phyloP scores from a whole-genome alignment of 2,113 vertebrate genomes.

The Pithys albifrons region DNA sequence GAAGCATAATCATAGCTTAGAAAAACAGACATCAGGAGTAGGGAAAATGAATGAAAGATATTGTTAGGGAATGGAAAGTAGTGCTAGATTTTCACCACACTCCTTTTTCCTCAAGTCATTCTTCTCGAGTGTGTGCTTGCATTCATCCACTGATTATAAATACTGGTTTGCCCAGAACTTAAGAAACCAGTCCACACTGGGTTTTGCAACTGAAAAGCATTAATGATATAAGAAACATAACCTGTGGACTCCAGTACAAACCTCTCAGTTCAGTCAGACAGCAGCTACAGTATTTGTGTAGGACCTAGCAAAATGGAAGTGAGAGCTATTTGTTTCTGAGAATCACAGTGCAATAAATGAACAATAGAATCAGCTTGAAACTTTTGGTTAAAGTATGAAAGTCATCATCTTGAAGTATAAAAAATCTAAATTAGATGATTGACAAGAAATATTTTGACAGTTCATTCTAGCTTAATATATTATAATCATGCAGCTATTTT shows the following conservation, averaged over 20 bases:
- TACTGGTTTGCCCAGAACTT: not conserved
- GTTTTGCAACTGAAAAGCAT: not conserved
- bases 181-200: not conserved
- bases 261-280: not conserved
- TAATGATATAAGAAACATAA: not conserved
- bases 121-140: not conserved
- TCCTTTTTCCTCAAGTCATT: not conserved
- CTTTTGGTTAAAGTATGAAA: not conserved
- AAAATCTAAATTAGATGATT: not conserved
- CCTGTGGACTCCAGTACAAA: not conserved
- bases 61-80: not conserved
- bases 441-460: not conserved
- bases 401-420: not conserved
- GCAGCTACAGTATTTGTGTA: not conserved
- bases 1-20: not conserved
- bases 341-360: not conserved
- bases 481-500: not conserved
- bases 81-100: not conserved
- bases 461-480: not conserved
- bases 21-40: not conserved
- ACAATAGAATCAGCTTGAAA: not conserved
- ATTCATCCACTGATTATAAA: not conserved
- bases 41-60: not conserved
- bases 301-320: not conserved
- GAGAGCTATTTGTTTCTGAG: not conserved